A percentile compares a stretch with the other conserved stretches of the same genome.
Conservation (phyloP, 2,113 vertebrate genomes). For the Ceyx margarethae region DNA sequence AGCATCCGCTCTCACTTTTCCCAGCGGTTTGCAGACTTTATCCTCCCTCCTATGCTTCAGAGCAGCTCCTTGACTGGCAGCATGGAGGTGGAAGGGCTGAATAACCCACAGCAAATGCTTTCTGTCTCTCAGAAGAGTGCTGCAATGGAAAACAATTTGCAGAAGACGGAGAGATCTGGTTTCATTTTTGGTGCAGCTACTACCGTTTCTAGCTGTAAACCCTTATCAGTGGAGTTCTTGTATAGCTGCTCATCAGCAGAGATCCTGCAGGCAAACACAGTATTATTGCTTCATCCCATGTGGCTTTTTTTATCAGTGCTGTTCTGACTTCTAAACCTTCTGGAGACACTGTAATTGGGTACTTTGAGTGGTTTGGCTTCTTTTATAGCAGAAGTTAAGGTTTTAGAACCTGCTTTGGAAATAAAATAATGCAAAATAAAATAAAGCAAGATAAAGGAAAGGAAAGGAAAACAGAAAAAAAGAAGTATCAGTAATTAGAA, state of each 20-base stretch:
- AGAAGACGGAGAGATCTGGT: conserved; percentile 24
- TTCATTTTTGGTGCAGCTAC: conserved; percentile 48
- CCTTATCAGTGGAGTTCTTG: conserved; percentile 3
- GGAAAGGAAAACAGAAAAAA: not conserved
- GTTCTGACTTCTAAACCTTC: conserved; percentile 34
- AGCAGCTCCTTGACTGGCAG: not conserved
- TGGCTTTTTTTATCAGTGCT: conserved; percentile 22
- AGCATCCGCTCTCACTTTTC: not conserved
- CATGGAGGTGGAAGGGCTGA: not conserved
- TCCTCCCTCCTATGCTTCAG: not conserved
- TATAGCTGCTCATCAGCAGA: conserved; percentile 30
- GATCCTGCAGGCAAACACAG: not conserved
- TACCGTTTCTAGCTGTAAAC: conserved; percentile 2
- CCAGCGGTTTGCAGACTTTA: not conserved
- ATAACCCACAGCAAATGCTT: not conserved
- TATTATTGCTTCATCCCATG: conserved; percentile 37
- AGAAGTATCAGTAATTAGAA: not conserved
- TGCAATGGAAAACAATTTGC: not conserved
- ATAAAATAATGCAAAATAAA: not conserved
- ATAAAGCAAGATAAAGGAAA: not conserved
- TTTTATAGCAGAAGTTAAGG: not conserved
- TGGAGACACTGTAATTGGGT: not conserved
- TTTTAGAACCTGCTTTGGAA: not conserved
- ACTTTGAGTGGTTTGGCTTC: not conserved
- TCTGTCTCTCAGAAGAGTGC: not conserved